Evolutionary conservation across 2,888 invertebrate genomes (phyloP).

Genomic region (Ferdinandea cuprea): DNA sequence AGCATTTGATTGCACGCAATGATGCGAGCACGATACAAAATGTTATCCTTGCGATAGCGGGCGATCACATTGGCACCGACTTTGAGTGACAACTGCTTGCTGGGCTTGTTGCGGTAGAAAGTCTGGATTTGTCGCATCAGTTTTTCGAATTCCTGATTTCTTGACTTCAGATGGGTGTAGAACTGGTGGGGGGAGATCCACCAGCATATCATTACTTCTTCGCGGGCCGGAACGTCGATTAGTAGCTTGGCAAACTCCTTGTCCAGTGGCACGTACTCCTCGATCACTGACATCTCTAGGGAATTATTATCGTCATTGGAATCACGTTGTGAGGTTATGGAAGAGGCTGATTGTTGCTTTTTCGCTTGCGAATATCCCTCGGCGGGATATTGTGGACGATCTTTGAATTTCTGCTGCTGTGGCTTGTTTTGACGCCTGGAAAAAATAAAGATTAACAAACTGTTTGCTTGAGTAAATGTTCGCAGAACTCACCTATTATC

Average conservation of each 20-base stretch:
- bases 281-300: conserved; percentile 60
- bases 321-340: conserved; percentile 53
- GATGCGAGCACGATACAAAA: conserved; percentile 88
- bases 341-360: conserved; percentile 77
- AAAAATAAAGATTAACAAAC: background rate
- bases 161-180: conserved; percentile 85
- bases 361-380: conserved; percentile 80
- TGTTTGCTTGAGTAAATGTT: background rate
- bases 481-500: conserved; percentile 77
- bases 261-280: conserved; percentile 84
- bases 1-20: conserved; percentile 85
- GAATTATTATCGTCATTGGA: conserved; percentile 34
- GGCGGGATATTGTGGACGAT: conserved; percentile 72
- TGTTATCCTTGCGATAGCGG: conserved; percentile 88
- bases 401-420: conserved; percentile 46
- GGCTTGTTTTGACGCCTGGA: conserved; percentile 76
- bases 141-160: conserved; percentile 85
- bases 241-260: conserved; percentile 83
- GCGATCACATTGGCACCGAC: conserved; percentile 88
- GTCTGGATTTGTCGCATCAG: conserved; percentile 90
- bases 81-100: conserved; percentile 81
- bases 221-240: conserved; percentile 84
- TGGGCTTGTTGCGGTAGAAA: conserved; percentile 85
- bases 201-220: conserved; percentile 88
- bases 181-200: conserved; percentile 90